A percentile compares a stretch with the other conserved stretches of the same genome.
Conservation (phyloP, 1,140 invertebrate genomes). For the Stegodyphus mimosarum region DNA sequence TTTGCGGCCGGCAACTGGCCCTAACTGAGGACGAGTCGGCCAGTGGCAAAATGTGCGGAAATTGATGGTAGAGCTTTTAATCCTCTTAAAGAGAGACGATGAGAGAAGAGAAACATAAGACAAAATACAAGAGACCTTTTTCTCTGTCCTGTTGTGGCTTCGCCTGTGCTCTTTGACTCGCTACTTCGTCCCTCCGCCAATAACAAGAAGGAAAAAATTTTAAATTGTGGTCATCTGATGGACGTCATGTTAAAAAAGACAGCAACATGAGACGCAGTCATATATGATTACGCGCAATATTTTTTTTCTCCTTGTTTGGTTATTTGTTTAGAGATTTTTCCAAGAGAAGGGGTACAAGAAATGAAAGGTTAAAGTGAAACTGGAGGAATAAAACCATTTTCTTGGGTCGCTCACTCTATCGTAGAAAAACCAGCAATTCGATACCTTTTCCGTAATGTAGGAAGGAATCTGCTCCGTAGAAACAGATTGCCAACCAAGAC, state of each 20-base stretch:
- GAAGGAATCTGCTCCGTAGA: too few relatives aligned
- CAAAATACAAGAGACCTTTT: conserved; percentile 31
- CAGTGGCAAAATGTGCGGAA: conserved; percentile 57
- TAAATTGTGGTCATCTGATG: conserved; percentile 15
- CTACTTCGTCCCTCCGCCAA: neutral
- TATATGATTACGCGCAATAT: conserved; percentile 46
- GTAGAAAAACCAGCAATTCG: too few relatives aligned
- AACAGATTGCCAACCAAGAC: too few relatives aligned
- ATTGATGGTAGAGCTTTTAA: conserved; percentile 61
- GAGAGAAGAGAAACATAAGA: conserved; percentile 57
- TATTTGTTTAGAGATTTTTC: too few relatives aligned
- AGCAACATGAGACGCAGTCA: neutral
- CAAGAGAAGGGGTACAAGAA: conserved; percentile 5
- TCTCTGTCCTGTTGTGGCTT: neutral
- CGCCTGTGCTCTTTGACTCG: neutral
- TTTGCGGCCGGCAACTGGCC: conserved; percentile 31
- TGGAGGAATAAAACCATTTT: conserved; percentile 54
- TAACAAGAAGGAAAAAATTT: conserved; percentile 11
- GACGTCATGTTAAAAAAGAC: conserved; percentile 52
- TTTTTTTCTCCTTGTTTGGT: neutral
- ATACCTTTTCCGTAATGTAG: too few relatives aligned
- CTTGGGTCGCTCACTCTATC: neutral
- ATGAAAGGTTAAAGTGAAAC: conserved; percentile 32
- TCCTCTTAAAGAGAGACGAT: conserved; percentile 54
- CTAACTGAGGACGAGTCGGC: conserved; percentile 39